Base-by-base conservation (phyloP, 2,888 invertebrate genomes). In the Sinhomidia bicolor region DNA sequence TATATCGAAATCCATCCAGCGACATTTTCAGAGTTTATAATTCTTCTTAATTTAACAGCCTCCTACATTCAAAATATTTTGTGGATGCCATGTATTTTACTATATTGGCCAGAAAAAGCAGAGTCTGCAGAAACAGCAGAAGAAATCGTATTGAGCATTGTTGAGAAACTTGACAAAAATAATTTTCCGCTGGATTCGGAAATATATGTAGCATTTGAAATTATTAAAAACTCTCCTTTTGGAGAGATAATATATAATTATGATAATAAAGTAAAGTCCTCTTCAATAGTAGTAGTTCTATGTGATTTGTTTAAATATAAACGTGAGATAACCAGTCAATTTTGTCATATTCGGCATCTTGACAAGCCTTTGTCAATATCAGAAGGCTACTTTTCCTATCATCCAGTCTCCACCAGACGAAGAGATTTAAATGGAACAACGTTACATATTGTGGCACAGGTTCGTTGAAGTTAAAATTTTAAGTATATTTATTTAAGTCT, bases 371-470 rank as follows among this genome's bases (percentile, higher is more conserved):
- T 81, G 14, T 68, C 47, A 9, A 29, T 47, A 17, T 44, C 81
- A 1, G 65, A 81, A 10, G 51, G 44, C 51, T 81, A 65, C 17
- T 81, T 81, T 47, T 44, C 47, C 7, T 81, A 81, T 26, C 65
- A 81, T 32, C 65, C 80, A 20, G 65, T 80, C n/a, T 79, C 79
- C 0, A 17, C 51, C 1, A 60, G 54, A 9, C 23, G 86, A 26
- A 29, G 71, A 60, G 71, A 88, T 62, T 29, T 88, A 0, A 62
- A 60, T n/a, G 44, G 51, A 6, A 41, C 62, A 12, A 62, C 57
- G 4, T 47, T 88, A 5, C 74, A 47, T 32, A 76, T 74, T 6
- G 47, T 88, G 7, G 81, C 82, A 17, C 87, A 88, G 81, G 87
- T 88, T 44, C 5, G 14, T 71, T 12, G 54, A 54, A 62, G 12